Percentiles rank a stretch among this genome's conserved stretches.
These are phyloP conservation scores for Anaspis maculata DNA, from an alignment of 2,888 invertebrate genomes.

Conservation along the genomic window DNA sequence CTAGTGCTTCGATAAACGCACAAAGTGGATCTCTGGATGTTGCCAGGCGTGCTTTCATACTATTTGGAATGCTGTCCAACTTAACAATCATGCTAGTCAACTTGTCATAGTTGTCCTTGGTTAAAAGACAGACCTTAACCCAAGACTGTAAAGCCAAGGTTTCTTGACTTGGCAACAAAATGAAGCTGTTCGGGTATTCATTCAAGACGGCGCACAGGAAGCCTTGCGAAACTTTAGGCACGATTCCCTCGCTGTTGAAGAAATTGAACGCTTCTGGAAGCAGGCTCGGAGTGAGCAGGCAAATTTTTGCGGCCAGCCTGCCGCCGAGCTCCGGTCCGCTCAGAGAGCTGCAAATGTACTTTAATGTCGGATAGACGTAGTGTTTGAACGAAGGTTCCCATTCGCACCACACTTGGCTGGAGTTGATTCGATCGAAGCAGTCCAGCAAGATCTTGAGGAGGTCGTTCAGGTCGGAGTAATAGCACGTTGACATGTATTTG, in stretches of 20 bases:
- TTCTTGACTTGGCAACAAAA: slow-evolving; percentile 26
- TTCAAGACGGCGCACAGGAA: slow-evolving; percentile 28
- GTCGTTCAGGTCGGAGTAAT: slow-evolving; percentile 27
- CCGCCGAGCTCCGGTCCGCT: slow-evolving; percentile 26
- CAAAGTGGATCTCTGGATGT: slow-evolving; percentile 26
- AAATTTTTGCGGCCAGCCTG: slow-evolving; percentile 31
- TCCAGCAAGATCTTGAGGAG: slow-evolving; percentile 27
- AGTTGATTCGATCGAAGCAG: slow-evolving; percentile 23
- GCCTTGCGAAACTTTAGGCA: slow-evolving; percentile 24
- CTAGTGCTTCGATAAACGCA: slow-evolving; percentile 30
- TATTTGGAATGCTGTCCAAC: slow-evolving; percentile 24
- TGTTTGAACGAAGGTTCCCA: slow-evolving; percentile 30
- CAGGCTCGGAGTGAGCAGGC: slow-evolving; percentile 19
- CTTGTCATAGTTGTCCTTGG: slow-evolving; percentile 21
- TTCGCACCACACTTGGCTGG: slow-evolving; percentile 14
- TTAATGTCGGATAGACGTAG: slow-evolving; percentile 28
- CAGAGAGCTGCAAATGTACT: slow-evolving; percentile 21
- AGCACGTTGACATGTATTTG: slow-evolving; percentile 31
- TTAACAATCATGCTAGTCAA: slow-evolving; percentile 28
- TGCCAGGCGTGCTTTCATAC: slow-evolving; percentile 19
- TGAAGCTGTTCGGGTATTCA: slow-evolving; percentile 22
- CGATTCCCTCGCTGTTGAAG: slow-evolving; percentile 27
- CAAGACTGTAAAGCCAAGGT: slow-evolving; percentile 31
- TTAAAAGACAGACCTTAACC: slow-evolving; percentile 32
- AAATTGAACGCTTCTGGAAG: slow-evolving; percentile 23